Conservation (phyloP, 1,140 invertebrate species). For the Drosophila watanabei region DNA sequence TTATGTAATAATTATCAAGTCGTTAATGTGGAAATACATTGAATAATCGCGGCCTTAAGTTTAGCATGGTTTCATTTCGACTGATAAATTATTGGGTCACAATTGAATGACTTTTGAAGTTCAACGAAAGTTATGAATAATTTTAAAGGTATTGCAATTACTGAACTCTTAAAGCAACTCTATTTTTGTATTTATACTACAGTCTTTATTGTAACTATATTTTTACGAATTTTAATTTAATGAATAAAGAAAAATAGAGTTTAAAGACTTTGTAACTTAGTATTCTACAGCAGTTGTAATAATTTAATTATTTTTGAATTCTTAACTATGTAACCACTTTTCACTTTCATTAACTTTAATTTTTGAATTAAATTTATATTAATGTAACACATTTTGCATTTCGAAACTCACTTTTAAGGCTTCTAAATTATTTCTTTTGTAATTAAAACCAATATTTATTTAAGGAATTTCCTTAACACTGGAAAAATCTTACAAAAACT, state of each 20-base stretch:
- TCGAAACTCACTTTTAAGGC: neutral
- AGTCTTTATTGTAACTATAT: too few species aligned
- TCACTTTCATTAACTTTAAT: neutral
- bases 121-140: neutral
- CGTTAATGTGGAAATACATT: slow-evolving; percentile 56
- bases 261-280: neutral
- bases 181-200: neutral
- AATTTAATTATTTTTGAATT: neutral
- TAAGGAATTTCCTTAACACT: too few species aligned
- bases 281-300: too few species aligned
- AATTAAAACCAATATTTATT: neutral
- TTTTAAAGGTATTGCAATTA: neutral
- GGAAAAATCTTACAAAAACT: neutral
- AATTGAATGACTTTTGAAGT: slow-evolving; percentile 8
- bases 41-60: slow-evolving; percentile 45
- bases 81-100: slow-evolving; percentile 19
- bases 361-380: too few species aligned
- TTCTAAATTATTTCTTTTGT: too few species aligned
- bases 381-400: too few species aligned
- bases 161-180: neutral
- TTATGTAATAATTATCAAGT: slow-evolving; percentile 76
- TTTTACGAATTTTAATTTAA: too few species aligned
- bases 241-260: neutral
- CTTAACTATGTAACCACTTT: neutral
- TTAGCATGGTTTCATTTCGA: slow-evolving; percentile 26